Evolutionary conservation across 1,140 invertebrate genomes (phyloP).

Genomic region (Diprion similis): DNA sequence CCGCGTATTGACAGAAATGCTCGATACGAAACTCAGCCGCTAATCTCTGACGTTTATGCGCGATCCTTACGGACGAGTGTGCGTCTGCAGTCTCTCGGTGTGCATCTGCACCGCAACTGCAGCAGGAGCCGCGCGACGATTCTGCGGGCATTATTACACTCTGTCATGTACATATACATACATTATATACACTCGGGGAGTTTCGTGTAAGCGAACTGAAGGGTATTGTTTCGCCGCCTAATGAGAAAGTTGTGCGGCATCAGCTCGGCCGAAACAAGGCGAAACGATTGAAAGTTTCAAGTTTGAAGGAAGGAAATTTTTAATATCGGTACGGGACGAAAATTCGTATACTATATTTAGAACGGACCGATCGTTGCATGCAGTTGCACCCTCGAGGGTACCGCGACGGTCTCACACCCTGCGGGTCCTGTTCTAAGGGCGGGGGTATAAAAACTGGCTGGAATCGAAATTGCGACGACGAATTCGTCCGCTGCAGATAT

Average conservation of each 20-base stretch:
- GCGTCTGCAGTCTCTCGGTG: slow-evolving; percentile 24
- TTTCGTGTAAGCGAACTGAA: slow-evolving; percentile 34
- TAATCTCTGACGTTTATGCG: slow-evolving; percentile 56
- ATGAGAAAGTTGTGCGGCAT: slow-evolving; percentile 56
- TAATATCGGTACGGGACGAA: too few species aligned
- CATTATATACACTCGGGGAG: background rate
- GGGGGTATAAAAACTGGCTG: too few species aligned
- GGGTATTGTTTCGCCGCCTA: slow-evolving; percentile 52
- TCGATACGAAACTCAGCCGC: slow-evolving; percentile 54
- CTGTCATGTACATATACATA: slow-evolving; percentile 32
- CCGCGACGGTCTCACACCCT: too few species aligned
- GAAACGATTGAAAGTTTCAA: background rate
- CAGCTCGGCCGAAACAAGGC: slow-evolving; percentile 6
- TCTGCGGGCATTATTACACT: slow-evolving; percentile 46
- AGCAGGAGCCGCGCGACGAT: background rate
- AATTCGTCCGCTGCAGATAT: too few species aligned
- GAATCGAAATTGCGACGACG: too few species aligned
- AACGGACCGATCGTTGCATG: too few species aligned
- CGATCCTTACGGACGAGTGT: slow-evolving; percentile 29
- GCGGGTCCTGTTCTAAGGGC: too few species aligned
- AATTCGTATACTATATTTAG: too few species aligned
- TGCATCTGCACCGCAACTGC: background rate
- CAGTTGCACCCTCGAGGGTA: too few species aligned
- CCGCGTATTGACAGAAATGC: slow-evolving; percentile 55
- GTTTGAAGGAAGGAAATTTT: too few species aligned